Evolutionary conservation across 2,797 vertebrate species (phyloP).

Genomic region (Schizopygopsis malacanthus): DNA sequence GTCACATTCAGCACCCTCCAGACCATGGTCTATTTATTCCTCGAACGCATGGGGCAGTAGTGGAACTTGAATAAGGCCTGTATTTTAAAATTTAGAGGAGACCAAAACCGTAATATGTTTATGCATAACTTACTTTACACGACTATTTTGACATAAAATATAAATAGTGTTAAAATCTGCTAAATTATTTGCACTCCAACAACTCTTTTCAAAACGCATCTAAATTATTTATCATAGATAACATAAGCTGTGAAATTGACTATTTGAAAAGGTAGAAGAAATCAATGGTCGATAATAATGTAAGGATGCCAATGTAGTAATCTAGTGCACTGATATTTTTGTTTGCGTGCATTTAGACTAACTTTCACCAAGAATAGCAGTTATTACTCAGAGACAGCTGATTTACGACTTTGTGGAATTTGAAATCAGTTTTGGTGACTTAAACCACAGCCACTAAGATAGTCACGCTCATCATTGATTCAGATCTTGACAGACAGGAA

Average conservation of each 20-base stretch:
- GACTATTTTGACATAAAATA: not conserved
- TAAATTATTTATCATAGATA: not conserved
- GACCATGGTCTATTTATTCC: slow-evolving; percentile 32
- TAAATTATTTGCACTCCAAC: not conserved
- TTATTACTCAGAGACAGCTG: not conserved
- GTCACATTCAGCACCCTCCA: slow-evolving; percentile 71
- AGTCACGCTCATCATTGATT: slow-evolving; percentile 31
- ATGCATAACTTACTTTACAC: not conserved
- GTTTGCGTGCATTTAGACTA: not conserved
- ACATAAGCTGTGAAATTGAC: not conserved
- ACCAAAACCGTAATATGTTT: not conserved
- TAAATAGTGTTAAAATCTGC: not conserved
- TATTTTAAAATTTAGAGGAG: not conserved
- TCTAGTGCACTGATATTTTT: not conserved
- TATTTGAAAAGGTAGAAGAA: not conserved
- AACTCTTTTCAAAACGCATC: not conserved
- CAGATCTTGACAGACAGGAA: slow-evolving; percentile 70
- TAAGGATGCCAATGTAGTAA: not conserved
- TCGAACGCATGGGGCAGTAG: slow-evolving; percentile 52
- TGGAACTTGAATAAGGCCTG: slow-evolving; percentile 32
- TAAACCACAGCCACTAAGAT: not conserved
- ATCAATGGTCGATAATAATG: not conserved
- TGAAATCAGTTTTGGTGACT: not conserved
- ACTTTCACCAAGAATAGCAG: not conserved
- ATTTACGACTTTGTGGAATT: not conserved